Conservation (phyloP, 2,888 invertebrate species). For the Drosophila tanythrix region DNA sequence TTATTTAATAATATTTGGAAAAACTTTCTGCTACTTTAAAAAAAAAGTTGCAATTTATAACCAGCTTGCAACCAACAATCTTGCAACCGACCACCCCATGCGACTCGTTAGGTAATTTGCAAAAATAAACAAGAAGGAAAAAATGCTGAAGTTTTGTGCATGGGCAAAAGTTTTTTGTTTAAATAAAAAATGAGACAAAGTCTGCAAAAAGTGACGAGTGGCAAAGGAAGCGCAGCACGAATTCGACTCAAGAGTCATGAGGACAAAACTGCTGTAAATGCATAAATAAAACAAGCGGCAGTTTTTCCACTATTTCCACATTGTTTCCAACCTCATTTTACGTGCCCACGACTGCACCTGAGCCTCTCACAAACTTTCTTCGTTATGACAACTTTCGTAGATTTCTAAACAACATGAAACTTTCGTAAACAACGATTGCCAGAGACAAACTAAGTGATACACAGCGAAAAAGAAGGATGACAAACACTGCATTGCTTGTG, state of each 20-base stretch:
- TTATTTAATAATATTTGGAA: slow-evolving; percentile 65
- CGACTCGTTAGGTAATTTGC: slow-evolving; percentile 57
- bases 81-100: slow-evolving; percentile 15
- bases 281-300: slow-evolving; percentile 70
- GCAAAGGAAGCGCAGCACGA: slow-evolving; percentile 51
- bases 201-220: slow-evolving; percentile 64
- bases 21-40: slow-evolving; percentile 55
- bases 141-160: slow-evolving; percentile 58
- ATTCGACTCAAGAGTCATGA: slow-evolving; percentile 58
- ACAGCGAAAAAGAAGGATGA: not conserved
- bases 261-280: slow-evolving; percentile 52
- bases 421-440: slow-evolving; percentile 20
- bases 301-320: slow-evolving; percentile 71
- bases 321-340: slow-evolving; percentile 66
- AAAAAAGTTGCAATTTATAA: slow-evolving; percentile 48
- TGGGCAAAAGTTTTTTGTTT: slow-evolving; percentile 61
- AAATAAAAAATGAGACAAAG: slow-evolving; percentile 74
- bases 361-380: slow-evolving; percentile 51
- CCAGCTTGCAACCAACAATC: slow-evolving; percentile 38
- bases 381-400: slow-evolving; percentile 61
- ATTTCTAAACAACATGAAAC: slow-evolving; percentile 53
- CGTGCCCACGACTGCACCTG: slow-evolving; percentile 62
- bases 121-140: slow-evolving; percentile 11
- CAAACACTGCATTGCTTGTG: not conserved
- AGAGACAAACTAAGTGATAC: slow-evolving; percentile 6